Evolutionary conservation across 2,797 vertebrate genomes (phyloP).

Genomic region (Rhynchotus rufescens): DNA sequence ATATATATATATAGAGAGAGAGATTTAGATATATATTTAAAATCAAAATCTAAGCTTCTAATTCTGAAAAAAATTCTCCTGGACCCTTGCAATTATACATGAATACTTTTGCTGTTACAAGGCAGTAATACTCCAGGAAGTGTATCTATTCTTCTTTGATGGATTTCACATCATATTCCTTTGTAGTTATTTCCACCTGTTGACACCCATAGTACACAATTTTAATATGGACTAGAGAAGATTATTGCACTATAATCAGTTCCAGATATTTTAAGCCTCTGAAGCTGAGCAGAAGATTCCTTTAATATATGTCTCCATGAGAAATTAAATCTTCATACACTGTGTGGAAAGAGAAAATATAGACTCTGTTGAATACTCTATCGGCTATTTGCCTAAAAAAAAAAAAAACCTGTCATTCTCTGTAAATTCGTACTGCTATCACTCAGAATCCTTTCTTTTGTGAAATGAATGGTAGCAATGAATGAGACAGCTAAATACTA

Average conservation of each 20-base stretch:
- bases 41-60: neutral
- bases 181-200: neutral
- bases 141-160: constrained; percentile 17
- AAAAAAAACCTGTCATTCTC: neutral
- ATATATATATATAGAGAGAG: no score
- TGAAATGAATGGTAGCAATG: neutral
- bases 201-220: neutral
- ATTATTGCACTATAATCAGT: neutral
- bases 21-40: neutral
- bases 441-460: neutral
- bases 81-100: neutral
- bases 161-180: neutral
- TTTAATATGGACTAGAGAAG: neutral
- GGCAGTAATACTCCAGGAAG: neutral
- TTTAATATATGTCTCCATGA: neutral
- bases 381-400: neutral
- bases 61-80: neutral
- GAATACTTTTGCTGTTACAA: neutral
- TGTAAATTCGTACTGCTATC: neutral
- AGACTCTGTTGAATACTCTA: neutral
- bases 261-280: neutral
- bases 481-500: neutral
- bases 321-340: neutral
- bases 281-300: neutral
- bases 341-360: neutral